A percentile compares a stretch with the other conserved stretches of the same genome.
Evolutionary conservation across 2,113 vertebrate species (phyloP).

Genomic region (Natator depressus): DNA sequence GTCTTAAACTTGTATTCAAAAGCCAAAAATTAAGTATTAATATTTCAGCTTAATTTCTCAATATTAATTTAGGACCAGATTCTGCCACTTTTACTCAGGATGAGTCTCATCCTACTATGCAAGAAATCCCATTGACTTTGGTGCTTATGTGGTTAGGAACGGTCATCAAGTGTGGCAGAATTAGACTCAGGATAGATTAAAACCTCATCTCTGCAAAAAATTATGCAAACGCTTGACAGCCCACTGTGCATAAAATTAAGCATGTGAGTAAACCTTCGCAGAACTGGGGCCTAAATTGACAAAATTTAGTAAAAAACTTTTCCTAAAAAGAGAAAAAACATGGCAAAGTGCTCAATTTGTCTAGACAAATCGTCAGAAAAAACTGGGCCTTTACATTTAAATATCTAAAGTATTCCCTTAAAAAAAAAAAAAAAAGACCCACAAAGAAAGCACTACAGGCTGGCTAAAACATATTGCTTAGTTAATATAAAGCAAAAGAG

Average conservation of each 20-base stretch:
- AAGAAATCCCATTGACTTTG: neutral
- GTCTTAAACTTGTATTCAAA: neutral
- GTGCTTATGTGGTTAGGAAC: neutral
- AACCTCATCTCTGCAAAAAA: slow-evolving; percentile 1
- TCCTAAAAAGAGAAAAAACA: neutral
- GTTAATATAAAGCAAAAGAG: neutral
- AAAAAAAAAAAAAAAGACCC: slow-evolving; percentile 53
- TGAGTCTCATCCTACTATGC: neutral
- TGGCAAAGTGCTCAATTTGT: neutral
- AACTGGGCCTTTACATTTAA: neutral
- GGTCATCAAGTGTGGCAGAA: neutral
- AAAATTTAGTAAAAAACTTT: neutral
- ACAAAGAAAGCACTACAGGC: slow-evolving; percentile 1
- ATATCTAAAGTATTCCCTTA: neutral
- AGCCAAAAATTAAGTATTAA: neutral
- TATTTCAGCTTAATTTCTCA: neutral
- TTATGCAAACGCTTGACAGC: neutral
- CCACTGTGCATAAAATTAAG: no score
- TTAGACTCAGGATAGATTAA: neutral
- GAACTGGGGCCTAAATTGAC: neutral
- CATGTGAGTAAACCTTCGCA: neutral
- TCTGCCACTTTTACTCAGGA: neutral
- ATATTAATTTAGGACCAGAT: neutral
- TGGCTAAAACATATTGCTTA: neutral
- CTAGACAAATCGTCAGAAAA: neutral